A percentile compares a stretch with the other conserved stretches of the same genome.
phyloP scores from a whole-genome alignment of 2,888 invertebrate species.

The Ormyrus labotus region DNA sequence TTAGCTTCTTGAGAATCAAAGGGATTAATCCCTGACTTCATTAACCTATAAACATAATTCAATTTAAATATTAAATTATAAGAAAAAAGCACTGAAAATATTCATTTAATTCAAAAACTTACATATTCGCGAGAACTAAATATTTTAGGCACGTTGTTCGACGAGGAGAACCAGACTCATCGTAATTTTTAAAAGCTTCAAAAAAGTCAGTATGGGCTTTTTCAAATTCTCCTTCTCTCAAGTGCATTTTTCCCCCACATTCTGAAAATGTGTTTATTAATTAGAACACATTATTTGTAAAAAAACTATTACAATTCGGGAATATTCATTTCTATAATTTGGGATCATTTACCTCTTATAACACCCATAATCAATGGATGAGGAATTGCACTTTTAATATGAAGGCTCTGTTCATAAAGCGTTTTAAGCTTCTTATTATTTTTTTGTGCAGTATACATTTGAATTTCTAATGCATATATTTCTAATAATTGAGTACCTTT shows the following conservation, averaged over 20 bases:
- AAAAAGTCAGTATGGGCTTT: constrained; percentile 99
- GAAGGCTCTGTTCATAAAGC: constrained; percentile 97
- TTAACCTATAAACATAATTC: constrained; percentile 82
- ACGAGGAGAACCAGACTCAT: constrained; percentile 97
- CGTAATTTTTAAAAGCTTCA: constrained; percentile 99
- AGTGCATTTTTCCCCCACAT: constrained; percentile 99
- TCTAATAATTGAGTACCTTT: constrained; percentile 98
- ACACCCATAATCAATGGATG: constrained; percentile 99
- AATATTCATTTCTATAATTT: too few relatives aligned
- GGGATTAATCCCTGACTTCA: constrained; percentile 99
- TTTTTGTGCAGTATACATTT: constrained; percentile 99
- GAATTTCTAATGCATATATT: constrained; percentile 99
- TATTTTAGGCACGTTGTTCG: constrained; percentile 98
- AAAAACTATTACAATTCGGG: background rate
- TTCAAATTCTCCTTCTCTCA: constrained; percentile 98
- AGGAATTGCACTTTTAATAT: constrained; percentile 99
- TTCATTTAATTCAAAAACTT: constrained; percentile 73
- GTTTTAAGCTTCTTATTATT: constrained; percentile 98
- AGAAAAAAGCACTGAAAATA: background rate
- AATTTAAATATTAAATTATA: too few relatives aligned
- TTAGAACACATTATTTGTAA: background rate
- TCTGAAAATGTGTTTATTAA: constrained; percentile 77
- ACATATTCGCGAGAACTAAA: constrained; percentile 98
- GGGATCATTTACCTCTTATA: constrained; percentile 85
- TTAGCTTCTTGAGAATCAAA: constrained; percentile 99